Conservation (phyloP, 2,888 invertebrate genomes). For the Ormyrus rosae region DNA sequence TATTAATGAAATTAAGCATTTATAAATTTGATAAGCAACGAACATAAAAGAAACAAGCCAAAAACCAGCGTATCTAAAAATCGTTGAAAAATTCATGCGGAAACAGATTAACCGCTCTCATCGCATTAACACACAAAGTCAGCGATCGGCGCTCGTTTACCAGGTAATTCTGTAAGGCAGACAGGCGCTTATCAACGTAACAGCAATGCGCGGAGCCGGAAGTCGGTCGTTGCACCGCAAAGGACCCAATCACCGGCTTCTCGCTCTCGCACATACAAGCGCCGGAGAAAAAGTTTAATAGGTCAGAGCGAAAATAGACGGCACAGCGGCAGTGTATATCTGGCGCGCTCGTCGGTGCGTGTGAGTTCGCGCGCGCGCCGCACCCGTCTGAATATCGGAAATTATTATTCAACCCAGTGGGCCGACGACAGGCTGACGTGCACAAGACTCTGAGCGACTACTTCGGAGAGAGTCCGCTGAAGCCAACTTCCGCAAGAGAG, state of each 20-base stretch:
- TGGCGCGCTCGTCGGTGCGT: slow-evolving; percentile 2
- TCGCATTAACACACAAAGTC: background rate
- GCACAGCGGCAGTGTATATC: background rate
- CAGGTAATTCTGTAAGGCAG: background rate
- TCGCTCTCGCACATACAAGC: background rate
- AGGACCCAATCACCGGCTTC: background rate
- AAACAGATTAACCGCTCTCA: slow-evolving; percentile 34
- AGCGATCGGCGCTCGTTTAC: slow-evolving; percentile 5
- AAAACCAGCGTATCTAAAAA: no score
- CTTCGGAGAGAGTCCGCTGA: background rate
- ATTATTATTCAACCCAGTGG: slow-evolving; percentile 58
- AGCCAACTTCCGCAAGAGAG: background rate
- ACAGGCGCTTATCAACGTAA: background rate
- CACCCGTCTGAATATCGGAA: slow-evolving; percentile 48
- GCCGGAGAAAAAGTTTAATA: slow-evolving; percentile 38
- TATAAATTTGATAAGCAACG: no score
- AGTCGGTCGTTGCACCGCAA: slow-evolving; percentile 42
- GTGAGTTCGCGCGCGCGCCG: background rate
- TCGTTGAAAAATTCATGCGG: slow-evolving; percentile 2
- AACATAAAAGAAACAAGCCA: no score
- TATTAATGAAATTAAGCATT: no score
- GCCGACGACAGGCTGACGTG: slow-evolving; percentile 13
- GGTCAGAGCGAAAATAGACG: slow-evolving; percentile 34
- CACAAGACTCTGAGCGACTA: background rate
- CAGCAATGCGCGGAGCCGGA: slow-evolving; percentile 18